These are phyloP conservation scores for Aspidiotus rigidus DNA, from an alignment of 2,888 invertebrate species.

Conservation along the genomic window DNA sequence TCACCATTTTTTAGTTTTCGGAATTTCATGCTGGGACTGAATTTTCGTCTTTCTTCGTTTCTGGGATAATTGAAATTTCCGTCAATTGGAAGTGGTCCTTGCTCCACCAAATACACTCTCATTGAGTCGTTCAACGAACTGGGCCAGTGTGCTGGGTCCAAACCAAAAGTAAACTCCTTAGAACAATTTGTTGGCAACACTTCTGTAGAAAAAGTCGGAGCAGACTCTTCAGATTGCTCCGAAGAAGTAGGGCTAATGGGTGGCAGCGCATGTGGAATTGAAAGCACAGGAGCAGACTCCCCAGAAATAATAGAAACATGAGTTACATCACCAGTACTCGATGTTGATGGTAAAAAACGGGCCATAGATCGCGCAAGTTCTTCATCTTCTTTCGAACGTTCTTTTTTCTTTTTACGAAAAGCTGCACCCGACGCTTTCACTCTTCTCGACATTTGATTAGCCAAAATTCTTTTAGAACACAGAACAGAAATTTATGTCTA, in stretches of 20 bases:
- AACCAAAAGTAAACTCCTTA: slow-evolving; percentile 1
- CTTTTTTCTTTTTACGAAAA: slow-evolving; percentile 16
- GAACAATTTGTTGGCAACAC: slow-evolving; percentile 3
- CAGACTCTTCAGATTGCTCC: not conserved
- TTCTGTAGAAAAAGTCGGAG: not conserved
- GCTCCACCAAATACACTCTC: slow-evolving; percentile 13
- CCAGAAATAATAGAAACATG: not conserved
- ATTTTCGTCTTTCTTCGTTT: slow-evolving; percentile 11
- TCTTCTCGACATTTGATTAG: slow-evolving; percentile 13
- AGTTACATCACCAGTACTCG: too few relatives aligned
- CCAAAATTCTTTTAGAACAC: too few relatives aligned
- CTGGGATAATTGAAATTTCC: slow-evolving; percentile 19
- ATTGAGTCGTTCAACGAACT: slow-evolving; percentile 1
- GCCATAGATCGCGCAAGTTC: slow-evolving; percentile 13
- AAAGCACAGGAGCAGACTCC: not conserved
- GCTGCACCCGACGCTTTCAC: slow-evolving; percentile 13
- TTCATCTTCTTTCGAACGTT: slow-evolving; percentile 15
- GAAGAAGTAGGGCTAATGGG: not conserved
- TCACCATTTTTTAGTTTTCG: slow-evolving; percentile 20
- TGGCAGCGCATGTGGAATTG: not conserved
- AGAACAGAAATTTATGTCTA: too few relatives aligned
- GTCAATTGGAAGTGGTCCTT: slow-evolving; percentile 4
- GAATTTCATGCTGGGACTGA: slow-evolving; percentile 9
- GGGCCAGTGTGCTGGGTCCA: slow-evolving; percentile 15
- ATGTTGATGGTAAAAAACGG: slow-evolving; percentile 10